These are phyloP conservation scores for Crioceris asparagi DNA, from an alignment of 2,888 invertebrate genomes.

Conservation along the genomic window DNA sequence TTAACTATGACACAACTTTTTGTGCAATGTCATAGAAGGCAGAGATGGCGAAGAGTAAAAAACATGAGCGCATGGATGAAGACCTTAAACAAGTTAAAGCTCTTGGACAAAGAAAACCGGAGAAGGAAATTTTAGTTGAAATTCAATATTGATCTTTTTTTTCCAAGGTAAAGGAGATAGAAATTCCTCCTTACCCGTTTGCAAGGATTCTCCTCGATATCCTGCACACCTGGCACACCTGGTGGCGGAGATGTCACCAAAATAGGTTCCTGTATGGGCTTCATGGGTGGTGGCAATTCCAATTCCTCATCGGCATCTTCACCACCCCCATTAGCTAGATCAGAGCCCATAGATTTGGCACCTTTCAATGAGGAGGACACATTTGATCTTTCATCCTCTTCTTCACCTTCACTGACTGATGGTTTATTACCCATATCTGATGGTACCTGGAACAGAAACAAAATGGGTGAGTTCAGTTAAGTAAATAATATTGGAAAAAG, in stretches of 20 bases:
- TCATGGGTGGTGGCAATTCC: conserved; percentile 92
- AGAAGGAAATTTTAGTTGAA: no score
- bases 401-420: conserved; percentile 39
- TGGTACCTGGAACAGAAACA: conserved; percentile 34
- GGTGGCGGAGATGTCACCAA: conserved; percentile 32
- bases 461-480: conserved; percentile 6
- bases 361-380: conserved; percentile 23
- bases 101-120: no score
- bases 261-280: conserved; percentile 70
- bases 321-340: conserved; percentile 41
- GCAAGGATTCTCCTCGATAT: conserved; percentile 46
- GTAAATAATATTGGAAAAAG: conserved; percentile 1
- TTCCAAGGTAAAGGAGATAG: no score
- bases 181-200: conserved; percentile 45
- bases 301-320: conserved; percentile 74
- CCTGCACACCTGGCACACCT: conserved; percentile 34
- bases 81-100: no score
- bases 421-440: conserved; percentile 46
- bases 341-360: conserved; percentile 26
- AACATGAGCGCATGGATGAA: no score
- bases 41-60: no score
- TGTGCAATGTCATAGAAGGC: no score
- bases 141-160: no score
- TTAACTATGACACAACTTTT: no score
- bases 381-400: conserved; percentile 33